Evolutionary conservation across 2,113 vertebrate genomes (phyloP).

Genomic region (Syngnathus scovelli): DNA sequence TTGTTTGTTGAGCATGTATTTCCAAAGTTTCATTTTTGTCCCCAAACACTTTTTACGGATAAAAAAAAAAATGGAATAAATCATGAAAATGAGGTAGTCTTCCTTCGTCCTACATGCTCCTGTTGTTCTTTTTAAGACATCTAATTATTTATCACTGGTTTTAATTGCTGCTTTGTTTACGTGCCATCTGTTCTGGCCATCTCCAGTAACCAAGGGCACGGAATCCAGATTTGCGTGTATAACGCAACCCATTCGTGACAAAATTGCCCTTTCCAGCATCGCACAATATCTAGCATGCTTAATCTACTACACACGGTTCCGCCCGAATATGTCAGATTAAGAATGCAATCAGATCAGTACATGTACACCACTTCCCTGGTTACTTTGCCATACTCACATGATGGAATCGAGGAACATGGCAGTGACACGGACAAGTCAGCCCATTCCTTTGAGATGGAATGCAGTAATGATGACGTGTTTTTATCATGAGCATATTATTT

Average conservation of each 20-base stretch:
- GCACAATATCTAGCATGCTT: slow-evolving; percentile 18
- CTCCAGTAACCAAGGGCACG: too few relatives aligned
- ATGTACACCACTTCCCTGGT: neutral
- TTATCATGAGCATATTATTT: neutral
- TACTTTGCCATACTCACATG: neutral
- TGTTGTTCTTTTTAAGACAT: neutral
- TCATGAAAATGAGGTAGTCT: too few relatives aligned
- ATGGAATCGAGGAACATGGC: neutral
- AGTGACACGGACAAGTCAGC: neutral
- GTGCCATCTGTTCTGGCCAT: neutral
- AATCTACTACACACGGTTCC: slow-evolving; percentile 19
- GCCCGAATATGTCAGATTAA: slow-evolving; percentile 17
- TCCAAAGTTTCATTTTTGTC: too few relatives aligned
- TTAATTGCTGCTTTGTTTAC: neutral
- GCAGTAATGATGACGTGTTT: neutral
- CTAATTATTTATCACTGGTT: neutral
- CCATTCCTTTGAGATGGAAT: neutral
- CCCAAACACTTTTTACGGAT: too few relatives aligned
- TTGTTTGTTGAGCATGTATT: too few relatives aligned
- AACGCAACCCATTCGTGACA: slow-evolving; percentile 30
- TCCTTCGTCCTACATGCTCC: neutral
- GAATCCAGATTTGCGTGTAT: neutral
- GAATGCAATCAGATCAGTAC: slow-evolving; percentile 9
- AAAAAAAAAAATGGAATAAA: neutral
- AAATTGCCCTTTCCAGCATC: slow-evolving; percentile 32